These are phyloP conservation scores for Leucophenga maculata DNA, from an alignment of 2,888 invertebrate genomes.

Conservation along the genomic window DNA sequence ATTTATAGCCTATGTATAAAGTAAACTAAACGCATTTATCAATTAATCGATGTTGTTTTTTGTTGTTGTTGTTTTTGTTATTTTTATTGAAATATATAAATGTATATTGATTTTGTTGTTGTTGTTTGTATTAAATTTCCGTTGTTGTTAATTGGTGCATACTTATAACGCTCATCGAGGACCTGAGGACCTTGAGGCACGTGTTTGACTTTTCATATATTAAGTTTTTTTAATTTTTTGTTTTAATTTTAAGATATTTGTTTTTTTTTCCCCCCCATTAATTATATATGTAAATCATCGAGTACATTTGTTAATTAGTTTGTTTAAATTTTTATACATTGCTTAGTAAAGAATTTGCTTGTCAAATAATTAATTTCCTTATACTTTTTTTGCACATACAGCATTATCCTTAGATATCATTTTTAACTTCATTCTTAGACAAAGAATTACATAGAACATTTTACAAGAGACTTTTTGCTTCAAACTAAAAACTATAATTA, in stretches of 20 bases:
- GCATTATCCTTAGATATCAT: neutral
- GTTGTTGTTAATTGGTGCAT: slow-evolving; percentile 25
- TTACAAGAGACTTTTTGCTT: slow-evolving; percentile 19
- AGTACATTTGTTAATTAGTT: slow-evolving; percentile 23
- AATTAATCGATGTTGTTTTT: slow-evolving; percentile 14
- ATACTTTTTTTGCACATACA: neutral
- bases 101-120: neutral
- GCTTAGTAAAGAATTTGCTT: neutral
- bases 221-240: slow-evolving; percentile 13
- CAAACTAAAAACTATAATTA: slow-evolving; percentile 10
- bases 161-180: slow-evolving; percentile 45
- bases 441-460: no score
- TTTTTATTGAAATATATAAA: neutral
- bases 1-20: slow-evolving; percentile 23
- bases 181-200: slow-evolving; percentile 55
- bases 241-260: slow-evolving; percentile 19
- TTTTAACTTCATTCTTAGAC: no score
- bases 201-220: slow-evolving; percentile 35
- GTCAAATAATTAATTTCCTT: no score
- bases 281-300: slow-evolving; percentile 32
- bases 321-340: slow-evolving; percentile 35
- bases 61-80: neutral
- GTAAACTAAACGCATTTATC: slow-evolving; percentile 9
- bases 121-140: slow-evolving; percentile 7
- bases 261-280: no score